Conservation (phyloP, 2,113 vertebrate genomes). For the Ramphastos sulfuratus region DNA sequence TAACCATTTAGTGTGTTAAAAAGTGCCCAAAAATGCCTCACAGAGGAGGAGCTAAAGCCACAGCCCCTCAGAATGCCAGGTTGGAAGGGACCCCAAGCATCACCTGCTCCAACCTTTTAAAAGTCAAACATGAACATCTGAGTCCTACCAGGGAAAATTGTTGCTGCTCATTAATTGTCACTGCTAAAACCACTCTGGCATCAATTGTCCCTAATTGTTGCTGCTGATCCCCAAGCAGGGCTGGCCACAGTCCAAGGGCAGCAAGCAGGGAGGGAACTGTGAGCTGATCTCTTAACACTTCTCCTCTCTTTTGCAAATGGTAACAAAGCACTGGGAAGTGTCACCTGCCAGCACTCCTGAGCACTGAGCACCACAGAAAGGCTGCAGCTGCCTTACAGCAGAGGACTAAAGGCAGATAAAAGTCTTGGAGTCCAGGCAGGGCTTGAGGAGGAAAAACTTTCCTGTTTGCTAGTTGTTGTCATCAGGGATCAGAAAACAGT, state of each 20-base stretch:
- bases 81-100: no score
- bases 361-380: fast-evolving
- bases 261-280: neutral
- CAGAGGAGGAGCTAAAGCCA: neutral
- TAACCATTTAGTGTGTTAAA: neutral
- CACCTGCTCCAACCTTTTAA: no score
- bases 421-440: neutral
- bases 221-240: neutral
- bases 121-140: neutral
- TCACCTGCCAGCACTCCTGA: neutral
- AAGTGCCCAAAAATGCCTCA: neutral
- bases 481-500: neutral
- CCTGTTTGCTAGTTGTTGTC: neutral
- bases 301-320: neutral
- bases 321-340: fast-evolving
- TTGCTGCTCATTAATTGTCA: neutral
- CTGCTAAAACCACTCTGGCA: neutral
- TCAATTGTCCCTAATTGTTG: no score
- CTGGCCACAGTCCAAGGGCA: neutral
- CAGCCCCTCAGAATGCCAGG: no score
- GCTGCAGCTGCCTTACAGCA: neutral
- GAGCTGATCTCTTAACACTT: neutral
- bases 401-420: neutral
- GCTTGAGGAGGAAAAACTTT: neutral
- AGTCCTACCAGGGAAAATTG: neutral